Evolutionary conservation across 2,797 vertebrate genomes (phyloP).

Genomic region (Halcyon leucocephala): DNA sequence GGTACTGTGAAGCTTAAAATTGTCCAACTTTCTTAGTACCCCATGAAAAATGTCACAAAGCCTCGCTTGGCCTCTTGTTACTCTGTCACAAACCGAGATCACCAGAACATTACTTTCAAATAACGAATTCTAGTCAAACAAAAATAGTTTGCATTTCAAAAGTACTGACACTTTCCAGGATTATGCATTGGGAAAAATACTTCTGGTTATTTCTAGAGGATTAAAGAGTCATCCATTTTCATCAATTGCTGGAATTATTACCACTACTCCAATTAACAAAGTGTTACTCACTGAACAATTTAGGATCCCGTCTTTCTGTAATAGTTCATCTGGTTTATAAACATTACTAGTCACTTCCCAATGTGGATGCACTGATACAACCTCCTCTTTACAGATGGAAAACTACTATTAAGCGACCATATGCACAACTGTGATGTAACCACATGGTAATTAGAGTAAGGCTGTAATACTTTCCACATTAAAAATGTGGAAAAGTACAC

Average conservation of each 20-base stretch:
- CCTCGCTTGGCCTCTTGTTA: fast-evolving
- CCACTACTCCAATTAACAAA: background rate
- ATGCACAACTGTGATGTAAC: background rate
- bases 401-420: background rate
- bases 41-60: background rate
- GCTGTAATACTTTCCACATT: background rate
- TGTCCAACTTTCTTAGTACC: background rate
- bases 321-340: background rate
- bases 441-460: background rate
- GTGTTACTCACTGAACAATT: background rate
- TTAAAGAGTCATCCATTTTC: background rate
- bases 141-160: background rate
- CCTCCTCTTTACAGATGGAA: background rate
- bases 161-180: background rate
- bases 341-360: background rate
- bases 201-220: background rate
- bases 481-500: background rate
- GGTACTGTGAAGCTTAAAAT: background rate
- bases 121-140: background rate
- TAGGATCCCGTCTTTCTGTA: background rate
- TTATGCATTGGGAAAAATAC: background rate
- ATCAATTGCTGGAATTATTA: background rate
- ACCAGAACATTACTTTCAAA: background rate
- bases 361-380: background rate
- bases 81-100: background rate